These are phyloP conservation scores for Decapterus maruadsi DNA, from an alignment of 2,797 vertebrate species.

Conservation along the genomic window DNA sequence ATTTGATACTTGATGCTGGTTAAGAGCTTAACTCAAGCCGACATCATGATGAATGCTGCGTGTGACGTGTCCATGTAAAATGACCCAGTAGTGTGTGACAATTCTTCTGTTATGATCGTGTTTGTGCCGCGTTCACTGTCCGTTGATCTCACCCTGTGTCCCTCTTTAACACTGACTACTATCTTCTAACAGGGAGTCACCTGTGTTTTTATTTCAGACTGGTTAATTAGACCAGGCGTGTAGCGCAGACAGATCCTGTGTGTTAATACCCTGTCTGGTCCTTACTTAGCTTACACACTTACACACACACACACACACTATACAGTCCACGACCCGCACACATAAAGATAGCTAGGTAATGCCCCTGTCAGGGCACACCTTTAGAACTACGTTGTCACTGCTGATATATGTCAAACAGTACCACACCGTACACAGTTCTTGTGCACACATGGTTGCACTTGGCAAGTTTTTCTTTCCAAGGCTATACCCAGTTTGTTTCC, in stretches of 20 bases:
- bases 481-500: no score
- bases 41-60: neutral
- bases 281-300: conserved; percentile 48
- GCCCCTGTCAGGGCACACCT: neutral
- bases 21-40: neutral
- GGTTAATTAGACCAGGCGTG: conserved; percentile 56
- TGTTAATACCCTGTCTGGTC: conserved; percentile 70
- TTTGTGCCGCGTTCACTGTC: neutral
- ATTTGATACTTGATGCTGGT: neutral
- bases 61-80: neutral
- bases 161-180: conserved; percentile 2
- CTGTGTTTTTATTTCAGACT: conserved; percentile 36
- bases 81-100: neutral
- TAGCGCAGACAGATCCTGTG: conserved; percentile 65
- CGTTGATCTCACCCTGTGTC: neutral
- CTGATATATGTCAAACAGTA: neutral
- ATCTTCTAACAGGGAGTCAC: conserved; percentile 11
- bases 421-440: neutral
- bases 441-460: neutral
- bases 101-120: neutral
- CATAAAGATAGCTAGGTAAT: conserved; percentile 8
- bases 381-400: neutral
- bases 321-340: conserved; percentile 1
- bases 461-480: neutral
- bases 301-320: neutral